Conservation (phyloP, 2,113 vertebrate genomes). For the Pteronura brasiliensis region DNA sequence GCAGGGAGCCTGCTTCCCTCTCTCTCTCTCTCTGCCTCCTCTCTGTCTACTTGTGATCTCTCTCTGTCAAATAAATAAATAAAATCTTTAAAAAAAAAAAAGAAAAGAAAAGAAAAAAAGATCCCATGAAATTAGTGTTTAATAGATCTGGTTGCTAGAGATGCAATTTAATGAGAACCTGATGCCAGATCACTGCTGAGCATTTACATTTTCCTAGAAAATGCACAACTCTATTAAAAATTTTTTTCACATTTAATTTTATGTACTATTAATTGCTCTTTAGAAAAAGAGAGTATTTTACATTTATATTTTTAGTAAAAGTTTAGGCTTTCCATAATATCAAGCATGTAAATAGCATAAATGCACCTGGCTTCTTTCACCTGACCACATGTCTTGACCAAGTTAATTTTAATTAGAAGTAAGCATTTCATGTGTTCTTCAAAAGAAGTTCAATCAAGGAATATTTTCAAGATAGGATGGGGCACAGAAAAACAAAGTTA, state of each 20-base stretch:
- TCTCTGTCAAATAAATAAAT: neutral
- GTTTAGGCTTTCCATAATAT: neutral
- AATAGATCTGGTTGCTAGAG: neutral
- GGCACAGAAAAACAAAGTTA: neutral
- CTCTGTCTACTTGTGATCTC: too few relatives aligned
- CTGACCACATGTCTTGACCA: neutral
- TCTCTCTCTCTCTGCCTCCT: too few relatives aligned
- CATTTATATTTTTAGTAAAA: conserved; percentile 12
- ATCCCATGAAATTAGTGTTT: neutral
- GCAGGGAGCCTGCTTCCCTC: too few relatives aligned
- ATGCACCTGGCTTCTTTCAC: neutral
- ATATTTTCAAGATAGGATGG: neutral
- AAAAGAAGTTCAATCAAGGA: neutral
- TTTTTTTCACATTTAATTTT: neutral
- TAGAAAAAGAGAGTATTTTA: neutral
- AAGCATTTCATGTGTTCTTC: neutral
- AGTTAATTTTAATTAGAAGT: conserved; percentile 16
- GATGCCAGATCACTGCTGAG: neutral
- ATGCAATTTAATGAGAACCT: neutral
- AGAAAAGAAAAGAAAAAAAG: neutral
- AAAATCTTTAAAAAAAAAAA: neutral
- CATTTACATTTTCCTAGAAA: neutral
- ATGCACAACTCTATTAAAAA: neutral
- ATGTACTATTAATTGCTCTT: neutral
- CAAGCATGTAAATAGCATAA: neutral